Evolutionary conservation across 2,888 invertebrate genomes (phyloP), one percentile per base, ranked within the genome.

Genomic region (Amphimallon solstitiale): DNA sequence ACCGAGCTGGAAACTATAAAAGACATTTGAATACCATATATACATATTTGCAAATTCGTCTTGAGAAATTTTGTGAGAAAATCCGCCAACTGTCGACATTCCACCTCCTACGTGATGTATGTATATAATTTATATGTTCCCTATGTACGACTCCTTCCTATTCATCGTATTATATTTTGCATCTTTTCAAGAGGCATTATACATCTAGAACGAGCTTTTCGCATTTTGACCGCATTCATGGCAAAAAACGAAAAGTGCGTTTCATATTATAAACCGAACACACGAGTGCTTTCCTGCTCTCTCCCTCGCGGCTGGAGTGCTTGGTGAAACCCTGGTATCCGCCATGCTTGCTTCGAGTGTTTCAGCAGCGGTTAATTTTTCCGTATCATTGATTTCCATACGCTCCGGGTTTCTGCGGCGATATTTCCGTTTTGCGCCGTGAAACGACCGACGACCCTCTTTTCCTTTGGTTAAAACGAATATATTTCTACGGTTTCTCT

Each of bases 341-440:
- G 37, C 17, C 21, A 38, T 34, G 19, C 37, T 7, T 35, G 14
- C 35, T 35, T 21, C 54, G 21, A 54, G 21, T 40, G 54, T 54
- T 54, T 40, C 54, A 54, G 38, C 54, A 21, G 12, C 37, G 37
- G 54, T 54, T 54, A 54, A 54, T 54, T 54, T 54, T 54, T 54
- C 54, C 54, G 54, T 54, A 40, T 40, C 54, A 54, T 54, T 40
- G 54, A 54, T 54, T 54, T 54, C 54, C 54, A 54, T 54, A 54
- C 54, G 54, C 54, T 54, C 23, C 54, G 54, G 54, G 54, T 21
- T 38, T 34, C 38, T 54, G n/a, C 19, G 54, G 19, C 54, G 54
- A 54, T 54, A 54, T 54, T 54, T 54, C 54, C 54, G 54, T 54
- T 52, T 14, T 29, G 29, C 9, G 29, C 29, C 6, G 29, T 29